Evolutionary conservation across 2,113 vertebrate species (phyloP).

Genomic region (Donacobius atricapilla): DNA sequence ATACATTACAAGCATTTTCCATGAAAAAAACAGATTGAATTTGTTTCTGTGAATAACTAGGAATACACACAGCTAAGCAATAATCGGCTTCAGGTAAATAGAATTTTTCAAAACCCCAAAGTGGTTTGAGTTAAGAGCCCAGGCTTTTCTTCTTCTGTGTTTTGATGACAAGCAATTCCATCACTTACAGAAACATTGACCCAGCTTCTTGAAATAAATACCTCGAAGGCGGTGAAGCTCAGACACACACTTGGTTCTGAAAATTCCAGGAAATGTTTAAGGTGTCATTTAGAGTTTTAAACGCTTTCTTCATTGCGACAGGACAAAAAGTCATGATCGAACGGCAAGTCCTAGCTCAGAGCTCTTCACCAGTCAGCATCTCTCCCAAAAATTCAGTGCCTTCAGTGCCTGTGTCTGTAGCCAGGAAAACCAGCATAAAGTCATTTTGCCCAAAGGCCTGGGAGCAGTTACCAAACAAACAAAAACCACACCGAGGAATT

Average conservation of each 20-base stretch:
- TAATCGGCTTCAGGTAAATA: not conserved
- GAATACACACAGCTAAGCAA: not conserved
- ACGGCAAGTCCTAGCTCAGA: not conserved
- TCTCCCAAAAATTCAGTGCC: not conserved
- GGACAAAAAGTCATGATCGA: not conserved
- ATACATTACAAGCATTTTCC: not conserved
- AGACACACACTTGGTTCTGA: not conserved
- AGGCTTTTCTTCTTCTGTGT: not conserved
- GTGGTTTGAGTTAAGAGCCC: not conserved
- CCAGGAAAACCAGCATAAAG: not conserved
- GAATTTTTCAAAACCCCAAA: not conserved
- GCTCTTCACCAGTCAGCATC: not conserved
- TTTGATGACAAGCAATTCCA: not conserved
- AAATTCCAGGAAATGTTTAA: not conserved
- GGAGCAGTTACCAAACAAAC: not conserved
- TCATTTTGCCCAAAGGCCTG: not conserved
- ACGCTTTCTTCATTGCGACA: not conserved
- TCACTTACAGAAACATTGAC: not conserved
- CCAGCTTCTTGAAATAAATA: not conserved
- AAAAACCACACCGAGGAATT: not conserved
- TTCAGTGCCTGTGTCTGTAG: not conserved
- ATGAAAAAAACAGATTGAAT: not conserved
- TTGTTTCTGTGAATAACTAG: not conserved
- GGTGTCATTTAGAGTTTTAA: not conserved
- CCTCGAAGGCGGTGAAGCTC: not conserved